A percentile compares a stretch with the other conserved stretches of the same genome.
These are phyloP conservation scores for Drosophila recens DNA, from an alignment of 2,888 invertebrate species.

Conservation along the genomic window DNA sequence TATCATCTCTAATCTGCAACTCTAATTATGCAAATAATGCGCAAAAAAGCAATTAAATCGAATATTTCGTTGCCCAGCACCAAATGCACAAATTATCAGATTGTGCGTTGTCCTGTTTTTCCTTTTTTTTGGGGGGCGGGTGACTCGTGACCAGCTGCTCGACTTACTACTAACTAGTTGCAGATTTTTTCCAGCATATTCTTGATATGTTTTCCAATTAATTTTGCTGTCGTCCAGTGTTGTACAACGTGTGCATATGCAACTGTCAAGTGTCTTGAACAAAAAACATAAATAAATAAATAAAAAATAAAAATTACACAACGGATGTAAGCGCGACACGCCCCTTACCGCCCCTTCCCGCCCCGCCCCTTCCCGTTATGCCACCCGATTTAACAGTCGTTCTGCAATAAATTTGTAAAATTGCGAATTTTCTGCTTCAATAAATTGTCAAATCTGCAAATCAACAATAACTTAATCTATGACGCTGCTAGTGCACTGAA, in stretches of 20 bases:
- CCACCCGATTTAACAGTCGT: slow-evolving; percentile 7
- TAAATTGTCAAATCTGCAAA: slow-evolving; percentile 75
- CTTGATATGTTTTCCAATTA: slow-evolving; percentile 65
- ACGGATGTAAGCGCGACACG: slow-evolving; percentile 17
- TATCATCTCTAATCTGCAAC: slow-evolving; percentile 61
- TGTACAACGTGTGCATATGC: slow-evolving; percentile 42
- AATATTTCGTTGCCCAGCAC: slow-evolving; percentile 44
- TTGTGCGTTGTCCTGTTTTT: slow-evolving; percentile 10
- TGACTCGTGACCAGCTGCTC: not conserved
- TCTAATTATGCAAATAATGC: slow-evolving; percentile 76
- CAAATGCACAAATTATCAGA: slow-evolving; percentile 59
- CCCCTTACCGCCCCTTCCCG: slow-evolving; percentile 1
- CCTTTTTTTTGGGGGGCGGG: not conserved
- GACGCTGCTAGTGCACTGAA: slow-evolving; percentile 19
- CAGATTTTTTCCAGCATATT: slow-evolving; percentile 30
- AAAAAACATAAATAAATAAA: slow-evolving; percentile 26
- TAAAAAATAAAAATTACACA: slow-evolving; percentile 26
- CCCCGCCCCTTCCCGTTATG: no score
- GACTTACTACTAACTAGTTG: not conserved
- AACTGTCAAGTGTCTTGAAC: slow-evolving; percentile 43
- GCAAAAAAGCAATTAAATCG: slow-evolving; percentile 77
- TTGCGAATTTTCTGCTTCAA: slow-evolving; percentile 67
- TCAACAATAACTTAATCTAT: slow-evolving; percentile 66
- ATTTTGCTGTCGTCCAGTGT: slow-evolving; percentile 52
- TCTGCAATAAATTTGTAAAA: slow-evolving; percentile 71